These are phyloP conservation scores for Danio choprae DNA, from an alignment of 2,797 vertebrate genomes.

Conservation along the genomic window DNA sequence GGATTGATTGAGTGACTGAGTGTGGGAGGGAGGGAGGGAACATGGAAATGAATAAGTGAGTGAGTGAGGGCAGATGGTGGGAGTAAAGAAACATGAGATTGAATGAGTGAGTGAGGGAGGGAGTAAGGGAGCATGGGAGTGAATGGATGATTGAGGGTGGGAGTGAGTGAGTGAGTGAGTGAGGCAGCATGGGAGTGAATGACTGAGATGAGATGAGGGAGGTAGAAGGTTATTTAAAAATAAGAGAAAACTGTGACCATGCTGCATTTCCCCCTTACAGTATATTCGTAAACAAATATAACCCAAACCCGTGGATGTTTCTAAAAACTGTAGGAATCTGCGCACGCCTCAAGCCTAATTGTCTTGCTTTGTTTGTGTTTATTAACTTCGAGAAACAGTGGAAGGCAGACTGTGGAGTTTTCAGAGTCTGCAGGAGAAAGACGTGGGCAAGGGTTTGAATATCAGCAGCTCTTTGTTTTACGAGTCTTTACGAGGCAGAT, in stretches of 20 bases:
- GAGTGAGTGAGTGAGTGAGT: not conserved
- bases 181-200: not conserved
- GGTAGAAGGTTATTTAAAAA: too few species aligned
- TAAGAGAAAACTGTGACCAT: too few species aligned
- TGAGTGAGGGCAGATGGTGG: too few species aligned
- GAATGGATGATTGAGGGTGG: not conserved
- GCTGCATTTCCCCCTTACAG: too few species aligned
- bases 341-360: too few species aligned
- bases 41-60: too few species aligned
- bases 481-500: slow-evolving; percentile 49
- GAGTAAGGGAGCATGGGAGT: not conserved
- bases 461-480: slow-evolving; percentile 56
- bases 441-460: slow-evolving; percentile 40
- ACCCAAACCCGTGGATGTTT: too few species aligned
- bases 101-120: not conserved
- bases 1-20: not conserved
- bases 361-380: not conserved
- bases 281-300: too few species aligned
- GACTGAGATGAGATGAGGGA: too few species aligned
- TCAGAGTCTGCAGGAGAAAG: slow-evolving; percentile 13
- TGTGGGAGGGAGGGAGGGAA: too few species aligned
- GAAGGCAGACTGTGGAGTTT: not conserved
- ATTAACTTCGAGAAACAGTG: slow-evolving; percentile 11
- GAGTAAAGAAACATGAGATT: too few species aligned
- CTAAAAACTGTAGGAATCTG: too few species aligned